Base-by-base conservation (phyloP, 2,797 vertebrate genomes). In the Vipera ursinii region DNA sequence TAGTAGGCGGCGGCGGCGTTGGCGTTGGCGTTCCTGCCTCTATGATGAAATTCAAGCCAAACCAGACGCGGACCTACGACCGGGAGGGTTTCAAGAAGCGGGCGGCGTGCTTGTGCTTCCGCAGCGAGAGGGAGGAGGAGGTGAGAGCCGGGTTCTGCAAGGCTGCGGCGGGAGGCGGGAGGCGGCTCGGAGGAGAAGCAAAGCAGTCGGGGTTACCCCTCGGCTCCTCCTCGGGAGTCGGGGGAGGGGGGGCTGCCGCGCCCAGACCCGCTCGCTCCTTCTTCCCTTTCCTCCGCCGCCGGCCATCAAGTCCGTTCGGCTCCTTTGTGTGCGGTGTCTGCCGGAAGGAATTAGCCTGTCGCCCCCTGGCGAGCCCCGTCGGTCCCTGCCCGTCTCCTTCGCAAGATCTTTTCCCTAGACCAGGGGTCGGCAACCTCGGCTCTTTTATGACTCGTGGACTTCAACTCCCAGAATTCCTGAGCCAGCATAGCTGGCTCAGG, bases 1-100 rank as follows among this genome's bases (percentile, higher is more conserved):
- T 65, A 26, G 61, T 65, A 59, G 94, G 92, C 63, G 91, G 90
- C 94, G 93, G 91, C 90, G 90, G 88, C 92, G 93, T 90, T 59
- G 88, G 53, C 59, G 88, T 82, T 93, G 92, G 87, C 86, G 87
- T 94, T 91, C 94, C 22, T 61, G 95, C 92, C 95, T 96, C 96
- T 97, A 99, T 99, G 99, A 99, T 99, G 98, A 99, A 99, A 98
- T 98, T 98, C 95, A 99, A 99, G 98, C 98, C 98, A 95, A 99
- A 99, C 98, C 99, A 99, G 98, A 99, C 98, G 93, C 98, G 99
- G 98, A 99, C 98, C 38, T 99, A 99, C 93, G 99, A 99, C 98
- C 98, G 98, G 92, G 99, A 99, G 94, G 99, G 99, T 22, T 99
- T 98, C 96, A 99, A 99, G 97, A 98, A 98, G 95, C 98, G 99